Evolutionary conservation across 2,888 invertebrate genomes (phyloP).

Genomic region (Microplitis deprimator): DNA sequence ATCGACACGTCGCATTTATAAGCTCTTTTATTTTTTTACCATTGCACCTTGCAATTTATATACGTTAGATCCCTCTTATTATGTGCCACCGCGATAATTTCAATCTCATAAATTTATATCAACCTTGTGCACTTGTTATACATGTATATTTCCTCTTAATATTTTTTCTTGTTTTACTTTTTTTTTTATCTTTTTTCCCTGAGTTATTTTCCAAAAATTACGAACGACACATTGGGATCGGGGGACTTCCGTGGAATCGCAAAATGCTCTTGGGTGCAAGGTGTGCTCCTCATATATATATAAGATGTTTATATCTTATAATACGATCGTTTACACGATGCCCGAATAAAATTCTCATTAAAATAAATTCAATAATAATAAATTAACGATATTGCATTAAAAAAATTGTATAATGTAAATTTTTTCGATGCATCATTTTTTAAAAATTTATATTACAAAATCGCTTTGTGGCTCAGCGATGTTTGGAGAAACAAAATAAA

Average conservation of each 20-base stretch:
- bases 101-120: conserved; percentile 44
- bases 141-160: background rate
- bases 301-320: background rate
- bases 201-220: background rate
- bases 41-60: conserved; percentile 53
- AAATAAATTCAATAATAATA: background rate
- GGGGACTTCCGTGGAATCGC: background rate
- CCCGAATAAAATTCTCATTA: background rate
- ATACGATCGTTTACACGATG: background rate
- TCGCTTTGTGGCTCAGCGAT: background rate
- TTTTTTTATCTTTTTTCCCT: background rate
- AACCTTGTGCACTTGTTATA: conserved; percentile 4
- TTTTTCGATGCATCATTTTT: background rate
- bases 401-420: background rate
- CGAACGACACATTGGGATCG: background rate
- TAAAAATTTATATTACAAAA: background rate
- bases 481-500: background rate
- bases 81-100: conserved; percentile 53
- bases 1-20: conserved; percentile 26
- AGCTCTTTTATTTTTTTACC: conserved; percentile 7
- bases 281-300: background rate
- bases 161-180: background rate
- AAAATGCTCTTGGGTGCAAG: background rate
- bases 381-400: background rate
- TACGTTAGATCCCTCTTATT: conserved; percentile 51